These are phyloP conservation scores for Morpho achilles DNA, from an alignment of 2,888 invertebrate genomes.

Conservation along the genomic window DNA sequence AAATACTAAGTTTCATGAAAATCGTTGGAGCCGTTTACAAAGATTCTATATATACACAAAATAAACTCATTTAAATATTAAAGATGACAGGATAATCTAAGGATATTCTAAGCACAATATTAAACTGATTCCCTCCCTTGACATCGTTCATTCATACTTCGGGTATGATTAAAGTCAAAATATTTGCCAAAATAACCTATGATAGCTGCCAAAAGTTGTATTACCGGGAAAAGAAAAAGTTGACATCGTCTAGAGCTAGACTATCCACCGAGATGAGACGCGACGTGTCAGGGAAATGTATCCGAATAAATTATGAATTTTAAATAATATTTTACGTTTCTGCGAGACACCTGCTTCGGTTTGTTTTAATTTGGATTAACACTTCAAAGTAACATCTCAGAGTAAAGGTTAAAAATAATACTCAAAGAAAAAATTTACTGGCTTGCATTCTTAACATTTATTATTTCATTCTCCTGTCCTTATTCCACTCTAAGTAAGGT, in stretches of 20 bases:
- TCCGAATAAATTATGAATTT: slow-evolving; percentile 15
- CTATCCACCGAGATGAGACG: slow-evolving; percentile 61
- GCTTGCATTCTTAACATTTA: too few relatives aligned
- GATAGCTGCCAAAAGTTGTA: slow-evolving; percentile 69
- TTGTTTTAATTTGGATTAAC: neutral
- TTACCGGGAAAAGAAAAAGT: slow-evolving; percentile 68
- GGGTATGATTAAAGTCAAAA: slow-evolving; percentile 61
- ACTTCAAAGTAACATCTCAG: too few relatives aligned
- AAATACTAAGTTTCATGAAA: too few relatives aligned
- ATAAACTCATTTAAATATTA: too few relatives aligned
- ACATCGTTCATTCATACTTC: slow-evolving; percentile 74
- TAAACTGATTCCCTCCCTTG: slow-evolving; percentile 52
- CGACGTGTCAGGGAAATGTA: slow-evolving; percentile 46
- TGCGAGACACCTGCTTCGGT: neutral
- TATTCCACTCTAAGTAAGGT: too few relatives aligned
- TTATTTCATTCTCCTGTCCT: too few relatives aligned
- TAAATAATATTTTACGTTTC: slow-evolving; percentile 6
- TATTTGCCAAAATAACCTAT: slow-evolving; percentile 69
- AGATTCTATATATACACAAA: too few relatives aligned
- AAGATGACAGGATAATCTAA: slow-evolving; percentile 28
- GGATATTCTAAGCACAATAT: slow-evolving; percentile 38
- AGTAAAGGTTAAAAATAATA: too few relatives aligned
- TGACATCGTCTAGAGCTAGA: slow-evolving; percentile 73
- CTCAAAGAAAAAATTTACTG: too few relatives aligned
- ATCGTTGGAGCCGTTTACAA: too few relatives aligned